Percentiles rank a stretch among this genome's conserved stretches.
These are phyloP conservation scores for Phaethornis superciliosus DNA, from an alignment of 2,113 vertebrate genomes.

Conservation along the genomic window DNA sequence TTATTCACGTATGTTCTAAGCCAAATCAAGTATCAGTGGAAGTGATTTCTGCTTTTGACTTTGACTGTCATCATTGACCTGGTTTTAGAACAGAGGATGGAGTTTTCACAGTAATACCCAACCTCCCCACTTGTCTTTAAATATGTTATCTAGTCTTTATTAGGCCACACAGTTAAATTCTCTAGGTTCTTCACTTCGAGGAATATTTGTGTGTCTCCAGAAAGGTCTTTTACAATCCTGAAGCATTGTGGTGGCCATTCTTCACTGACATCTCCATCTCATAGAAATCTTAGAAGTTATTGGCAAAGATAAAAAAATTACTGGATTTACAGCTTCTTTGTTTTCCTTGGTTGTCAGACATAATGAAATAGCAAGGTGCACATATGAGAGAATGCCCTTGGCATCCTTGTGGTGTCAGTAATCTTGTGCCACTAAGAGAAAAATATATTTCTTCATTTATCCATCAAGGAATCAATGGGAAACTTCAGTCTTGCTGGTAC, in stretches of 20 bases:
- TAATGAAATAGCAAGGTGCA: not conserved
- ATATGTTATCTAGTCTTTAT: not conserved
- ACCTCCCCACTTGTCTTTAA: not conserved
- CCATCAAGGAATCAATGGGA: not conserved
- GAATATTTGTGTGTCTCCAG: not conserved
- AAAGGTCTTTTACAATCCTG: not conserved
- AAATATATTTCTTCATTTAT: not conserved
- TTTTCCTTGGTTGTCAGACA: not conserved
- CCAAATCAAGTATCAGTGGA: not conserved
- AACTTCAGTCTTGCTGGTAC: not conserved
- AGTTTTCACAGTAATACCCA: not conserved
- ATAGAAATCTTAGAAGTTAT: not conserved
- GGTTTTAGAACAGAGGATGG: accelerated
- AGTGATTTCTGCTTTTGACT: not conserved
- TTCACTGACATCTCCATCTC: not conserved
- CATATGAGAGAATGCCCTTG: not conserved
- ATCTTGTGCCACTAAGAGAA: not conserved
- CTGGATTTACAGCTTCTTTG: not conserved
- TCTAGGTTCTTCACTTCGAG: not conserved
- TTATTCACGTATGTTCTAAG: not conserved
- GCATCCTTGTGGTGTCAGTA: not conserved
- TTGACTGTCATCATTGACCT: not conserved
- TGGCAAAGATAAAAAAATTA: not conserved
- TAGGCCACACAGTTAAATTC: not conserved
- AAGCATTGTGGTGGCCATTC: not conserved